A percentile compares a stretch with the other conserved stretches of the same genome.
These are phyloP conservation scores for Hypolimnas misippus DNA, from an alignment of 2,888 invertebrate genomes.

Conservation along the genomic window DNA sequence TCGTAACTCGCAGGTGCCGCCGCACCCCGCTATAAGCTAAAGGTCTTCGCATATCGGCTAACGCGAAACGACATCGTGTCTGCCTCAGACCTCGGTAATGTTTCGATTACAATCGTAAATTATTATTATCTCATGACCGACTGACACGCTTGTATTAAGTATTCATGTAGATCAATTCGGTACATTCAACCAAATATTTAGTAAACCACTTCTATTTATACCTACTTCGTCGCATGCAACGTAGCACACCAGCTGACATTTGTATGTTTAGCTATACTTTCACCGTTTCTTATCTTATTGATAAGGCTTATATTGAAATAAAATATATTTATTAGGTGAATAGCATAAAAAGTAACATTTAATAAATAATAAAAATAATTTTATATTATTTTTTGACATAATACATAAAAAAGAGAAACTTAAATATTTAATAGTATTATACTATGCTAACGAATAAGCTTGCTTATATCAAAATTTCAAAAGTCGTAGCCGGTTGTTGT, in stretches of 20 bases:
- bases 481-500: constrained; percentile 3
- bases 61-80: constrained; percentile 60
- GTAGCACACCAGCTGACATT: not conserved
- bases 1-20: constrained; percentile 64
- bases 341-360: not conserved
- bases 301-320: not conserved
- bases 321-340: not conserved
- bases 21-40: constrained; percentile 56
- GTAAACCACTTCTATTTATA: not conserved
- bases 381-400: not conserved
- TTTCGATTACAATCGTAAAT: constrained; percentile 36
- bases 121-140: constrained; percentile 28
- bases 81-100: constrained; percentile 42
- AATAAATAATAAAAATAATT: no score
- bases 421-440: constrained; percentile 1
- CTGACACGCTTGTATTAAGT: constrained; percentile 25
- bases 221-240: not conserved
- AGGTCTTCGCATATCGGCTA: constrained; percentile 60
- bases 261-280: not conserved
- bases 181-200: constrained; percentile 12
- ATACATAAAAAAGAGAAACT: not conserved
- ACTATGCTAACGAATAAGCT: not conserved
- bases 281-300: constrained; percentile 2
- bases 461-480: not conserved
- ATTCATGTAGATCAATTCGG: constrained; percentile 25